Evolutionary conservation across 2,113 vertebrate species (phyloP), one percentile per base, ranked within the genome.

Genomic region (Limanda limanda): DNA sequence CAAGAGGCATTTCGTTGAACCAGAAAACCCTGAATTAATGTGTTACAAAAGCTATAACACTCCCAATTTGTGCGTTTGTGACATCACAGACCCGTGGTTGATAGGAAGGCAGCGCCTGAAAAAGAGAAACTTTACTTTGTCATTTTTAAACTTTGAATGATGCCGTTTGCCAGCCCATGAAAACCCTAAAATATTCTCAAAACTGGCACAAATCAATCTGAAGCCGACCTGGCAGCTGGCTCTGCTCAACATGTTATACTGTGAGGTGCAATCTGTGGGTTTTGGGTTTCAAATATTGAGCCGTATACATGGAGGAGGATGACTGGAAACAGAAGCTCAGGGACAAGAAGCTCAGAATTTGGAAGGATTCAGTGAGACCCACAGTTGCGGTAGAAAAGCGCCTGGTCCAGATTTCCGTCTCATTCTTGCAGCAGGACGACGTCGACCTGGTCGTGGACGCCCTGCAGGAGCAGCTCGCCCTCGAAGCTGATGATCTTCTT

Each of bases 401-500:
- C 13, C 51, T 4, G 11, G 35, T 54, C 59, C 65, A 1, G 51
- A 37, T 6, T 8, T 15, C 1, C 1, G 25, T 21, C 24, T 94
- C 92, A 97, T 56, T 96, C 95, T 80, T 96, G 78, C 37, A 98
- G 93, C 74, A 98, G 91, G 73, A 95, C 17, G 56, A 99, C 94
- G 5, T 98, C 97, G 0, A 97, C 96, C 0, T 98, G 75, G 81
- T 99, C 98, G 20, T 98, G 97, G 86, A 98, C 97, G 2, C 98
- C 97, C 91, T 99, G 98, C 62, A 99, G 84, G 45, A 99, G 96
- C 12, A 99, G 82, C 76, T 99, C 97, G 42, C 95, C 94, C 15
- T 94, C 31, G 40, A 96, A 99, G 0, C 69, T 86, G 57, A 99
- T 40, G 14, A 98, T 74, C 87, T 97, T 97, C 81, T 91, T 96